Evolutionary conservation across 1,140 invertebrate species (phyloP), one percentile per base, ranked within the genome.

Genomic region (Muscidifurax raptorellus): DNA sequence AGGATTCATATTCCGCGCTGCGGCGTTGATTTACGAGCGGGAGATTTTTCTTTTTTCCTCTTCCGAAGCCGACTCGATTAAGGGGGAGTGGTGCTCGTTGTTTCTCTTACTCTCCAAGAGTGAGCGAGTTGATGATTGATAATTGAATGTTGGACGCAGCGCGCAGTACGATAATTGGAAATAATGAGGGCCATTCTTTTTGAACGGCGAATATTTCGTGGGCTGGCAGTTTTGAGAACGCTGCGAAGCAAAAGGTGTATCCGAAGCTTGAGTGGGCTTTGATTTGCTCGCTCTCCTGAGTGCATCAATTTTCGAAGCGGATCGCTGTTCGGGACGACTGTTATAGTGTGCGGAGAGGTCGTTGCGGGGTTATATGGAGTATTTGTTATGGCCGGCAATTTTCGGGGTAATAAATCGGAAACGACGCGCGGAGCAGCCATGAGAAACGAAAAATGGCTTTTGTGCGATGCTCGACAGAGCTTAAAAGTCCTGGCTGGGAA

Each of bases 101-200:
- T 85, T 86, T 67, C 64, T 47, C 27, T 79, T 71, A 25, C 36
- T 74, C 76, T 84, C 76, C 66, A 13, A 18, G 44, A 47, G 13
- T 2, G 44, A 36, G 18, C 59, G 15, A 40, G 27, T 77, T 77
- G 75, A 77, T 77, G 75, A 77, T 77, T 77, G 75, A 77, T 77
- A 77, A 77, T 77, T 77, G 75, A 77, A 77, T 77, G 75, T 77
- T 77, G 76, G 18, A 18, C 25, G 64, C 18, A 44, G 27, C n/a
- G 13, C 15, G 27, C 76, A 28, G n/a, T n/a, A 28, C 76, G 76
- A 78, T 78, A 66, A 78, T 78, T 78, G 76, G 52, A 78, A 78
- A 78, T 78, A 78, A 78, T 78, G 76, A 78, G 59, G 28, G 52
- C 76, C 76, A 78, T 78, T 66, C 59, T 36, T 78, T 78, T 78